A percentile compares a stretch with the other conserved stretches of the same genome.
phyloP scores from a whole-genome alignment of 2,888 invertebrate genomes.

The Therioaphis trifolii region DNA sequence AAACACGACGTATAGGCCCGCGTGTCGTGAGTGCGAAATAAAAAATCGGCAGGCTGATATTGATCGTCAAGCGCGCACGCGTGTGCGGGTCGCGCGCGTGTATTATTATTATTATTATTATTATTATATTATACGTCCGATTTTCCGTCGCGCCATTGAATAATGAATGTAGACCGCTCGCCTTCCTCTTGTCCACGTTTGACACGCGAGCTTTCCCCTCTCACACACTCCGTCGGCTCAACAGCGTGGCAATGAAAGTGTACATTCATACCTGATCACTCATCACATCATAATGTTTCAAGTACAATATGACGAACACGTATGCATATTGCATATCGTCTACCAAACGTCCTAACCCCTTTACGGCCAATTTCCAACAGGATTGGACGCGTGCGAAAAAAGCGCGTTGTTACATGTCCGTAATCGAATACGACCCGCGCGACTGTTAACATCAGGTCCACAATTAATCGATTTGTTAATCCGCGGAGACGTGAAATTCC shows the following conservation, averaged over 20 bases:
- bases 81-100: background rate
- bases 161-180: background rate
- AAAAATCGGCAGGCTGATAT: slow-evolving; percentile 48
- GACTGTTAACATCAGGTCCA: too few species aligned
- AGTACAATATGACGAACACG: too few species aligned
- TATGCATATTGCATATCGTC: too few species aligned
- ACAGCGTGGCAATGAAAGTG: background rate
- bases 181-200: background rate
- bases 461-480: too few species aligned
- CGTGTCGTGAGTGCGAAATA: background rate
- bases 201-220: slow-evolving; percentile 10
- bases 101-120: background rate
- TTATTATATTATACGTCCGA: slow-evolving; percentile 1
- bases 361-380: too few species aligned
- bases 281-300: too few species aligned
- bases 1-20: background rate
- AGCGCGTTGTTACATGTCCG: too few species aligned
- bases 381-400: too few species aligned
- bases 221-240: background rate
- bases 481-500: too few species aligned
- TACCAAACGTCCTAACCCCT: too few species aligned
- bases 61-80: slow-evolving; percentile 3
- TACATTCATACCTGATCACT: background rate
- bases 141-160: slow-evolving; percentile 21
- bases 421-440: too few species aligned